phyloP scores from a whole-genome alignment of 64 coral and sea anemone species.

The Dendronephthya gigantea region DNA sequence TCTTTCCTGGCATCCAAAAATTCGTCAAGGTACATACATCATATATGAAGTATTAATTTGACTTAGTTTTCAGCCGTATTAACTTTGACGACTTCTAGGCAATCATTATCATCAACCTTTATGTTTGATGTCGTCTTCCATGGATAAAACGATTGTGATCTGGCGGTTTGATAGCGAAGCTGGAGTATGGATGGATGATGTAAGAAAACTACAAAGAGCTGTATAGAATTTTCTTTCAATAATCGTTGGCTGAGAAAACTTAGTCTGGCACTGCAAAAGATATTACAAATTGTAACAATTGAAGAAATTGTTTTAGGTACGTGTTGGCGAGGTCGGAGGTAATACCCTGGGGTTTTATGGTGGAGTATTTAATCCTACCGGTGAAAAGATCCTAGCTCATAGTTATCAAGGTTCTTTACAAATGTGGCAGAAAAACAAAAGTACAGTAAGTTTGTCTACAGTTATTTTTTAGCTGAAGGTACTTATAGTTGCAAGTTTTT shows the following conservation, averaged over 20 bases:
- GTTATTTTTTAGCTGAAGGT: too few species aligned
- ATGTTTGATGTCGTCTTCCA: conserved; percentile 65
- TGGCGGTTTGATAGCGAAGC: conserved; percentile 81
- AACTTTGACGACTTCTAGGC: conserved; percentile 1
- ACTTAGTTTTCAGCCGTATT: neutral
- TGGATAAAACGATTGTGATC: conserved; percentile 85
- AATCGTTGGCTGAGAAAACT: too few species aligned
- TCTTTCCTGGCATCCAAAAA: conserved; percentile 73
- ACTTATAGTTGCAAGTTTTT: too few species aligned
- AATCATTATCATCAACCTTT: conserved; percentile 49
- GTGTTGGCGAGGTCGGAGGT: conserved; percentile 91
- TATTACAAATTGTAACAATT: too few species aligned
- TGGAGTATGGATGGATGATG: conserved; percentile 82
- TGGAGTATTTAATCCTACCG: conserved; percentile 69
- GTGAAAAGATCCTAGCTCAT: conserved; percentile 64
- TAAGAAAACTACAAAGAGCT: neutral
- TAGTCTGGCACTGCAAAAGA: too few species aligned
- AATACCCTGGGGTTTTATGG: conserved; percentile 83
- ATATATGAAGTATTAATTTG: neutral
- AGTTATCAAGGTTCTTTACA: conserved; percentile 84
- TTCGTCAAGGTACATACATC: neutral
- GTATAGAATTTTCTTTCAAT: too few species aligned
- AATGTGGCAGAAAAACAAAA: conserved; percentile 44
- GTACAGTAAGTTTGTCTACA: neutral
- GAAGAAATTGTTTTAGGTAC: conserved; percentile 42